phyloP scores from a whole-genome alignment of 2,888 invertebrate genomes.

The Drosophila kokeensis region DNA sequence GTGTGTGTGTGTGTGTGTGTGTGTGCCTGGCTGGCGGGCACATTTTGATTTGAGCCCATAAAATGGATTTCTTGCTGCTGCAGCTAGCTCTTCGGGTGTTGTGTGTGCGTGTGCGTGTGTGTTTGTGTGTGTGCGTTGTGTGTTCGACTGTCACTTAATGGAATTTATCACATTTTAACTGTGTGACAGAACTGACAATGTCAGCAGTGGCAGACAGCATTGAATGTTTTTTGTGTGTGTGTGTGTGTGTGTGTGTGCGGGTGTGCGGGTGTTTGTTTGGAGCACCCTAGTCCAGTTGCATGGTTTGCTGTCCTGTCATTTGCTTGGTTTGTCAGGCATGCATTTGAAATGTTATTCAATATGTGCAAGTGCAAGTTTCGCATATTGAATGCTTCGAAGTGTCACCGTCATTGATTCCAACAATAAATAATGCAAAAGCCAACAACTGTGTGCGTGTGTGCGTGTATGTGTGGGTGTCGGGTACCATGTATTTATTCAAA shows the following conservation, averaged over 20 bases:
- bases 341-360: slow-evolving; percentile 71
- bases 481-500: slow-evolving; percentile 67
- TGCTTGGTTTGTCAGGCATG: slow-evolving; percentile 64
- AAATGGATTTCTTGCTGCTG: slow-evolving; percentile 72
- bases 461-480: slow-evolving; percentile 6
- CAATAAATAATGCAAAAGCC: slow-evolving; percentile 71
- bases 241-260: not conserved
- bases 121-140: slow-evolving; percentile 35
- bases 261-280: slow-evolving; percentile 8
- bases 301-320: slow-evolving; percentile 50
- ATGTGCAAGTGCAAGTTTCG: slow-evolving; percentile 60
- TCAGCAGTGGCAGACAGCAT: slow-evolving; percentile 52
- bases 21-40: slow-evolving; percentile 17
- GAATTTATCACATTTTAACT: slow-evolving; percentile 80
- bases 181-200: slow-evolving; percentile 69
- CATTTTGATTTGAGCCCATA: slow-evolving; percentile 72
- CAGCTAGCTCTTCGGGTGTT: slow-evolving; percentile 14
- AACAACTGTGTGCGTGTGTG: slow-evolving; percentile 59
- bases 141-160: slow-evolving; percentile 73
- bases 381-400: slow-evolving; percentile 65
- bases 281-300: slow-evolving; percentile 47
- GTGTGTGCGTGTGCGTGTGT: slow-evolving; percentile 40
- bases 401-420: slow-evolving; percentile 72
- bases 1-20: slow-evolving; percentile 8
- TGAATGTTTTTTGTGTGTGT: slow-evolving; percentile 12